These are phyloP conservation scores for Drosophila arawakana DNA, from an alignment of 1,140 invertebrate genomes.

Conservation along the genomic window DNA sequence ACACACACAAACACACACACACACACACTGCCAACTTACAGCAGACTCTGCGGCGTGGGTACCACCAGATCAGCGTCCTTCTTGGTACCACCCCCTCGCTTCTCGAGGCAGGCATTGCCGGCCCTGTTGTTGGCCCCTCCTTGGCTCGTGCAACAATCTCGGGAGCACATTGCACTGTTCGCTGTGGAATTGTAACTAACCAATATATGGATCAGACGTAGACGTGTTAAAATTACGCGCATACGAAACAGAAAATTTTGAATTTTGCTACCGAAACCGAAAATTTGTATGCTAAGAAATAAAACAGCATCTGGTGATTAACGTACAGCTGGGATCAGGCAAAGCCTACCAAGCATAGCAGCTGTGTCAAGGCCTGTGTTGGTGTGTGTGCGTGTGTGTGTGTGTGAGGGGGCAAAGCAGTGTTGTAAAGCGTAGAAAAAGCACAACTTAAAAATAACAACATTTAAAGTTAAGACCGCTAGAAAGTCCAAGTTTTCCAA, in stretches of 20 bases:
- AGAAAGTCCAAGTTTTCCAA: background rate
- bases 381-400: no score
- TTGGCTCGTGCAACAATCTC: constrained; percentile 60
- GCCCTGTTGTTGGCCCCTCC: constrained; percentile 27
- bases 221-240: background rate
- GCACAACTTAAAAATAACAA: no score
- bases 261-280: background rate
- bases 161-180: constrained; percentile 58
- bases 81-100: constrained; percentile 12
- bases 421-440: no score
- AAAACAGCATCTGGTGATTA: no score
- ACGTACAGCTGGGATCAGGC: no score
- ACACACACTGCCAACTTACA: constrained; percentile 52
- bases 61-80: constrained; percentile 37
- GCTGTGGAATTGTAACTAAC: background rate
- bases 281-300: no score
- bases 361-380: no score
- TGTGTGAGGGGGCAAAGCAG: no score
- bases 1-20: no score
- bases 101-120: constrained; percentile 54
- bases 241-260: background rate
- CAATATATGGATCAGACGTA: background rate
- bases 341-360: no score
- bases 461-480: no score
- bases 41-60: constrained; percentile 67